Evolutionary conservation across 2,113 vertebrate genomes (phyloP).

Genomic region (Murina feae): DNA sequence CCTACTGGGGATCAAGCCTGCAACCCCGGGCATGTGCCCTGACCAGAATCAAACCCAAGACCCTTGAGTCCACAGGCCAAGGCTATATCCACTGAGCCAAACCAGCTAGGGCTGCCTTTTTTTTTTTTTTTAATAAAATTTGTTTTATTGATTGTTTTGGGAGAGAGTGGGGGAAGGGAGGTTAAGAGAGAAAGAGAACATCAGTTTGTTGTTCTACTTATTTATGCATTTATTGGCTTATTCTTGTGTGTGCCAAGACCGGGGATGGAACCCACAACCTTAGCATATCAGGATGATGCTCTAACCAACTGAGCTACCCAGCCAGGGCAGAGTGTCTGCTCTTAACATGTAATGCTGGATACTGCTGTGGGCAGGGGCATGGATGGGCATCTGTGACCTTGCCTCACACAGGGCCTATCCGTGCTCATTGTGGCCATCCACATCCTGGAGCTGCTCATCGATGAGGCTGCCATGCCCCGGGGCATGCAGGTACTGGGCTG

Average conservation of each 20-base stretch:
- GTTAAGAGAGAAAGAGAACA: neutral
- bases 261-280: neutral
- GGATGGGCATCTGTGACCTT: neutral
- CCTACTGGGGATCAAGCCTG: too few species aligned
- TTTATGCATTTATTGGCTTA: neutral
- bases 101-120: neutral
- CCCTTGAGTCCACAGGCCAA: neutral
- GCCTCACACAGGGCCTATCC: conserved; percentile 87
- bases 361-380: neutral
- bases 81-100: neutral
- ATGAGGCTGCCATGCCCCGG: conserved; percentile 93
- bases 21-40: neutral
- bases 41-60: neutral
- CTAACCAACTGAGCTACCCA: neutral
- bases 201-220: neutral
- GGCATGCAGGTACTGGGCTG: conserved; percentile 89
- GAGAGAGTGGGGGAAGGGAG: neutral
- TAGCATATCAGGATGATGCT: neutral
- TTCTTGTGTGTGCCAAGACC: neutral
- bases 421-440: conserved; percentile 95
- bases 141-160: neutral
- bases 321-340: neutral
- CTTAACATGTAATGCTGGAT: neutral
- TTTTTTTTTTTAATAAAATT: neutral
- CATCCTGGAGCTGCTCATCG: conserved; percentile 93